Conservation (phyloP, 2,113 vertebrate genomes). For the Phrynocephalus versicolor region DNA sequence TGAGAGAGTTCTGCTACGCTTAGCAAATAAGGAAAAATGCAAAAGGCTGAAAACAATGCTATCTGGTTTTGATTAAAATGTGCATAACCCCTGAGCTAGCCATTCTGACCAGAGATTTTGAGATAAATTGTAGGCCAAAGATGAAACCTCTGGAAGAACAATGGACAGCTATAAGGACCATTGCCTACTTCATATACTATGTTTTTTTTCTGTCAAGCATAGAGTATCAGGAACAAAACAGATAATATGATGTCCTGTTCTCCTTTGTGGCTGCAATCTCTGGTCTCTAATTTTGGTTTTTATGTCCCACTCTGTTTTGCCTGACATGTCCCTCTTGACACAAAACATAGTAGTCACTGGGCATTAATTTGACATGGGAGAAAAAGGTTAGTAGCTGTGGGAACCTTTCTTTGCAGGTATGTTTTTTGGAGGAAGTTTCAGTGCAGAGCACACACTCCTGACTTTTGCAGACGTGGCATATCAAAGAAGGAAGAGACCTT, state of each 20-base stretch:
- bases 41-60: too few relatives aligned
- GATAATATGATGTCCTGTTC: too few relatives aligned
- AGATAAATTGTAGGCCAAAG: too few relatives aligned
- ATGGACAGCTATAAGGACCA: not conserved
- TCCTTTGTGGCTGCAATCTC: not conserved
- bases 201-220: not conserved
- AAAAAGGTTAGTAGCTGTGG: not conserved
- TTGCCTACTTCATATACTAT: not conserved
- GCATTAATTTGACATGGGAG: not conserved
- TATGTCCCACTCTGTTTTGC: not conserved
- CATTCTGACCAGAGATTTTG: too few relatives aligned
- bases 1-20: not conserved
- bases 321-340: not conserved
- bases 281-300: not conserved
- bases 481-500: too few relatives aligned
- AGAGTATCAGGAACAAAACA: not conserved
- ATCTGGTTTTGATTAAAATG: too few relatives aligned
- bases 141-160: too few relatives aligned
- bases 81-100: too few relatives aligned
- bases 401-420: too few relatives aligned
- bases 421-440: too few relatives aligned
- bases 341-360: not conserved
- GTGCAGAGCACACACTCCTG: too few relatives aligned
- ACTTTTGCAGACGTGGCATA: too few relatives aligned
- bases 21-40: not conserved